Base-by-base conservation (phyloP, 1,140 invertebrate genomes). In the Piezodorus guildinii region DNA sequence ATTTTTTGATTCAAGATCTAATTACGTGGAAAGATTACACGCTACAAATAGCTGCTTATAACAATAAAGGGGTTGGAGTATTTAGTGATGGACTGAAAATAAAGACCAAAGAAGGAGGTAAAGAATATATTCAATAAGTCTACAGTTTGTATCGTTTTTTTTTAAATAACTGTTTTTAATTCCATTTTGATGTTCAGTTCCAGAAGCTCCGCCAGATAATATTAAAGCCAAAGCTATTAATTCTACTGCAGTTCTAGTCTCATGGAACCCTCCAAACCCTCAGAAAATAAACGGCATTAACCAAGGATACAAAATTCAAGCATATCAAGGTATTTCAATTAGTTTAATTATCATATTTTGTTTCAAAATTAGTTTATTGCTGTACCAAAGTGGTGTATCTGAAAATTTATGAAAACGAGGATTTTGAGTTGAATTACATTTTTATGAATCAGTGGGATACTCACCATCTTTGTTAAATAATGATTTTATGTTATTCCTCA, bases 211-310 rank as follows among this genome's bases (percentile, higher is more conserved):
- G 1, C 96, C 96, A 0, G 90, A 87, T 8, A 85, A 86, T 68
- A 82, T 97, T 0, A 77, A 78, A 62, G 88, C 85, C 3, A 78
- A 85, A 72, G 79, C 96, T 0, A 70, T 91, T 0, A 97, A 94
- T 76, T 98, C 96, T 0, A 97, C 94, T 0, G 80, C 87, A 0
- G 76, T 91, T 3, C 78, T 81, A 64, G 86, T 94, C 0, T 86
- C 80, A 77, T 95, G 92, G 92, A 88, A 83, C 30, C 91, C 92
- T 2, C 92, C 95, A 3, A 90, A 96, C 79, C 93, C 94, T 0
- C 93, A 97, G 71, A 91, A 95, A 76, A 96, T 99, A 49, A 98
- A 98, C 74, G 96, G 96, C 30, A 94, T 98, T 17, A 98, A 98
- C 80, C 93, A 96, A 75, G 96, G 96, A 9, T 98, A 98, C 71